Percentiles rank a stretch among this genome's conserved stretches.
phyloP scores from a whole-genome alignment of 2,888 invertebrate species.

The Eugnorisma glareosa region DNA sequence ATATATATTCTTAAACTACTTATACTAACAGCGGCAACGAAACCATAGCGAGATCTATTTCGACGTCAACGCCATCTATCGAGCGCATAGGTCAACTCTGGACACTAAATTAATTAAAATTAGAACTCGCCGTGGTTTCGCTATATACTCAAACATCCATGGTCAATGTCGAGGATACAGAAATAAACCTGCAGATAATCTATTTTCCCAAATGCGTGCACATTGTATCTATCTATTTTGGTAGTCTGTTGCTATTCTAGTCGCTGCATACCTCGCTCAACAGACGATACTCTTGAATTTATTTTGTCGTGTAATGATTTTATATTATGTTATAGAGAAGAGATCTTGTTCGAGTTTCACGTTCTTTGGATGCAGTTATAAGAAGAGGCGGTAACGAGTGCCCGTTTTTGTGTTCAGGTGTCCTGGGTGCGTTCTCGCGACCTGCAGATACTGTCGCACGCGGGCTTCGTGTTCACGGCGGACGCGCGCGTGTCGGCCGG shows the following conservation, averaged over 20 bases:
- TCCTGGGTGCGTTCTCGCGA: conserved; percentile 94
- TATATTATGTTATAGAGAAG: neutral
- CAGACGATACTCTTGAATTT: neutral
- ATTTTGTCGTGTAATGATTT: neutral
- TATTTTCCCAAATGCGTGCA: neutral
- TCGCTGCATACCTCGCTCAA: neutral
- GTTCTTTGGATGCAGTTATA: neutral
- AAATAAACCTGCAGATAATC: conserved; percentile 2
- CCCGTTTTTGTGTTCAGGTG: conserved; percentile 86
- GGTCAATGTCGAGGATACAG: conserved; percentile 7
- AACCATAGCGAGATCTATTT: too few species aligned
- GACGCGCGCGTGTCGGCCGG: conserved; percentile 92
- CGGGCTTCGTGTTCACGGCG: conserved; percentile 92
- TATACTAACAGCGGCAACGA: too few species aligned
- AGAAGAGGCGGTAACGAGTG: neutral
- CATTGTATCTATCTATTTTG: conserved; percentile 5
- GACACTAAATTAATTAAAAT: too few species aligned
- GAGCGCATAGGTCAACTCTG: too few species aligned
- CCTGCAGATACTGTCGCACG: conserved; percentile 93
- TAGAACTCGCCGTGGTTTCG: too few species aligned
- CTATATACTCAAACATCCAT: too few species aligned
- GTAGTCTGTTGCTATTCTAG: neutral
- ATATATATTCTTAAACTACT: too few species aligned
- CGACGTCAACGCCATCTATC: too few species aligned
- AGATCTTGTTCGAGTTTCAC: neutral